Evolutionary conservation across 2,113 vertebrate species (phyloP).

Genomic region (Suricata suricatta): DNA sequence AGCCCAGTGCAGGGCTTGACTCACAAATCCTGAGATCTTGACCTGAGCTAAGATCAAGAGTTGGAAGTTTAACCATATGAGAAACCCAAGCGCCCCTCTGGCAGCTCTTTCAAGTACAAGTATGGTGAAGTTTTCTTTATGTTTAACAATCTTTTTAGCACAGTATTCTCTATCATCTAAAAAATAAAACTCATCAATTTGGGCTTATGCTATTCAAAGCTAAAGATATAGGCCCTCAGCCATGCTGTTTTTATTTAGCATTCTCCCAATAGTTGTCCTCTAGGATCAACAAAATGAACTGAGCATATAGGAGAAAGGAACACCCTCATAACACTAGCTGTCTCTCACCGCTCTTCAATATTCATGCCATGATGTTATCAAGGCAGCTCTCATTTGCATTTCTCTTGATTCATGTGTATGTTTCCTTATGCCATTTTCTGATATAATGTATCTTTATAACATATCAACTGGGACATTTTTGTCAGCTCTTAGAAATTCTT

Average conservation of each 20-base stretch:
- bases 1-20: too few species aligned
- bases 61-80: too few species aligned
- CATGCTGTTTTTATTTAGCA: not conserved
- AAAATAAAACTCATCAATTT: not conserved
- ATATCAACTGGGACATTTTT: not conserved
- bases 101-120: not conserved
- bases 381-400: not conserved
- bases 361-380: accelerated
- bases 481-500: not conserved
- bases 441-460: not conserved
- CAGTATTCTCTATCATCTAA: not conserved
- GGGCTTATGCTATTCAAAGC: not conserved
- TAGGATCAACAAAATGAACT: not conserved
- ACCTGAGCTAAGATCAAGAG: too few species aligned
- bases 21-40: too few species aligned
- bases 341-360: not conserved
- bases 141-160: not conserved
- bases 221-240: not conserved
- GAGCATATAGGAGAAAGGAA: not conserved
- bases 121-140: not conserved
- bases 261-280: not conserved
- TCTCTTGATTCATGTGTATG: not conserved
- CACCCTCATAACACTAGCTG: accelerated
- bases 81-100: not conserved
- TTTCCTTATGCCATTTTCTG: not conserved